Evolutionary conservation across 2,888 invertebrate species (phyloP), one percentile per base, ranked within the genome.

Genomic region (Unio pictorum): DNA sequence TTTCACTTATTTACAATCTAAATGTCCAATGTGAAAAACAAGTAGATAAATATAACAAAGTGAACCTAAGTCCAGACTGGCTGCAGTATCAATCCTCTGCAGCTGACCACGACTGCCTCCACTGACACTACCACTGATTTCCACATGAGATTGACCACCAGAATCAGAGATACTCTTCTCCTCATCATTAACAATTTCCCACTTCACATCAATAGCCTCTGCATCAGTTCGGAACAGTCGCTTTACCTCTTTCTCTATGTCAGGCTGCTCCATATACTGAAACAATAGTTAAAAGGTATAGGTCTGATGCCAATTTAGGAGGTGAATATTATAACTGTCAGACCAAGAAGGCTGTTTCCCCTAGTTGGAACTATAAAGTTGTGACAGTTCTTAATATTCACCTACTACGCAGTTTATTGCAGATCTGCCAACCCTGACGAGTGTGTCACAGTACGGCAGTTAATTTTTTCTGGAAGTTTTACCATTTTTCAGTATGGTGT

Each of bases 171-270:
- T 61, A 4, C 75, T 73, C 69, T 84, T 82, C 17, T 81, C 81
- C 59, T 87, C 87, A 64, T 87, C 87, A 45, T 80, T 81, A 45
- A 88, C 82, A 34, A 89, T 83, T 73, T 90, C 90, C 85, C 86
- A 89, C 65, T 87, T 87, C 4, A 90, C 88, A 69, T 87, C 86
- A 23, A 87, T 85, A 6, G 98, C 98, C 89, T 98, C 98, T 87
- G 96, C 96, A 88, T 98, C 98, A 60, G 84, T 94, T 76, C 97
- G 92, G 15, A 99, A 91, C 68, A 99, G 91, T 58, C 97, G 92
- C 89, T 98, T 97, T 0, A 99, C 96, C 91, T 99, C 99, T 89
- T 98, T 98, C 88, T 99, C 99, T 78, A 98, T 97, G 91, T 99
- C 98, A 0, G 98, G 98, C 34, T 97, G 96, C 91, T 98, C 98